Evolutionary conservation across 2,797 vertebrate species (phyloP).

Genomic region (Enteromius treurensis): DNA sequence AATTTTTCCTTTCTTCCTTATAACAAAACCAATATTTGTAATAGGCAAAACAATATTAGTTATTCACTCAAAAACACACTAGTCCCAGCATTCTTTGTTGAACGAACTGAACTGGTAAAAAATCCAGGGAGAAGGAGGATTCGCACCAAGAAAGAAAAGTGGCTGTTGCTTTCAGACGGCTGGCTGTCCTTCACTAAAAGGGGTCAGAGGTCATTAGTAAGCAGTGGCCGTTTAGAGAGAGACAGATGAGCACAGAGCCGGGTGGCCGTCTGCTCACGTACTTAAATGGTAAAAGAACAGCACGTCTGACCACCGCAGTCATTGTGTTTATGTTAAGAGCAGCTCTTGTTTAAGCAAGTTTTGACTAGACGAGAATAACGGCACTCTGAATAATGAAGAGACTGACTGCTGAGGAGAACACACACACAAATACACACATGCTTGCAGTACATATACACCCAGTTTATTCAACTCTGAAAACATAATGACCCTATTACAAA

Average conservation of each 20-base stretch:
- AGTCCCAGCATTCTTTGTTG: conserved; percentile 11
- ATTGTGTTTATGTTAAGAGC: conserved; percentile 42
- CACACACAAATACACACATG: not conserved
- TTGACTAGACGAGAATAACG: conserved; percentile 11
- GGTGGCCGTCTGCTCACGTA: conserved; percentile 24
- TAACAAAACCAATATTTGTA: conserved; percentile 25
- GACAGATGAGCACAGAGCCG: conserved; percentile 14
- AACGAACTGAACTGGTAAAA: not conserved
- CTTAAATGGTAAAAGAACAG: conserved; percentile 31
- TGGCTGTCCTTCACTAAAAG: conserved; percentile 4
- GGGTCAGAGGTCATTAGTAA: conserved; percentile 30
- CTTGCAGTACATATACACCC: not conserved
- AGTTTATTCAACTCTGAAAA: conserved; percentile 18
- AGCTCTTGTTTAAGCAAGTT: conserved; percentile 45
- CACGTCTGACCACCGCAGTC: conserved; percentile 13
- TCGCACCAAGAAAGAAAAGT: not conserved
- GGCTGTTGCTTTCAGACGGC: not conserved
- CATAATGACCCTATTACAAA: conserved; percentile 43
- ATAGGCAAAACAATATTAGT: conserved; percentile 20
- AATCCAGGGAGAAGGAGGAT: not conserved
- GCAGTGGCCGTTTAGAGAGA: conserved; percentile 26
- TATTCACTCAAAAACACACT: conserved; percentile 6
- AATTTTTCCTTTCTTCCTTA: not conserved
- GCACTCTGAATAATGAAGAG: not conserved
- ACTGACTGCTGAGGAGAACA: not conserved